These are phyloP conservation scores for Spatulosminthurus flaviceps DNA, from an alignment of 2,888 invertebrate genomes.

Conservation along the genomic window DNA sequence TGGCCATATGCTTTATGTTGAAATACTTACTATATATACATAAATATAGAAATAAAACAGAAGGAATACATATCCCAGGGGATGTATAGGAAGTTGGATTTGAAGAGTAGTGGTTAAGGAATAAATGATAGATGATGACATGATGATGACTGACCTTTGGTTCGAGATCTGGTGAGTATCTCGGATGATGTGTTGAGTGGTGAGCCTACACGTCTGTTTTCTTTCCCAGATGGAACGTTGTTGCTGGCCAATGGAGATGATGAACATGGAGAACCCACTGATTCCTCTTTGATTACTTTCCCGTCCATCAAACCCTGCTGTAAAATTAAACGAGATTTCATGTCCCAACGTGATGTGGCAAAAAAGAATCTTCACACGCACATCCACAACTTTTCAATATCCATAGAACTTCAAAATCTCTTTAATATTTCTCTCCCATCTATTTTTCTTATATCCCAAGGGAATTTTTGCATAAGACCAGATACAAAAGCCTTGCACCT, in stretches of 20 bases:
- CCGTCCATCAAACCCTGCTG: conserved; percentile 64
- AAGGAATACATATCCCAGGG: not conserved
- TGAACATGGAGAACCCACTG: conserved; percentile 54
- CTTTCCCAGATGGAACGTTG: conserved; percentile 61
- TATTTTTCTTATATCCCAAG: not conserved
- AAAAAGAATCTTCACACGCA: not conserved
- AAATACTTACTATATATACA: too few relatives aligned
- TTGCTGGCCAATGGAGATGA: conserved; percentile 40
- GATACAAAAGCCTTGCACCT: too few relatives aligned
- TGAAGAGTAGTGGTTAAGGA: conserved; percentile 1
- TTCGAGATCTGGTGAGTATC: conserved; percentile 63
- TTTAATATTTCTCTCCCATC: not conserved
- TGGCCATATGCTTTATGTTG: not conserved
- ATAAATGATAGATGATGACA: conserved; percentile 39
- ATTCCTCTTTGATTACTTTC: conserved; percentile 64
- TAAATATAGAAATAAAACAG: too few relatives aligned
- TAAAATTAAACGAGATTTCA: conserved; percentile 63
- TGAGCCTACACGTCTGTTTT: conserved; percentile 63
- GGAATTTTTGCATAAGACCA: too few relatives aligned
- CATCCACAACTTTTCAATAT: not conserved
- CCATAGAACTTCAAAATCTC: conserved; percentile 2
- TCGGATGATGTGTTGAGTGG: conserved; percentile 60
- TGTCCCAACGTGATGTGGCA: conserved; percentile 42
- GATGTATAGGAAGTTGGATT: not conserved
- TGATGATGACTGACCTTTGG: conserved; percentile 60